A percentile compares a stretch with the other conserved stretches of the same genome.
Conservation (phyloP, 2,797 vertebrate genomes). For the Numenius phaeopus region DNA sequence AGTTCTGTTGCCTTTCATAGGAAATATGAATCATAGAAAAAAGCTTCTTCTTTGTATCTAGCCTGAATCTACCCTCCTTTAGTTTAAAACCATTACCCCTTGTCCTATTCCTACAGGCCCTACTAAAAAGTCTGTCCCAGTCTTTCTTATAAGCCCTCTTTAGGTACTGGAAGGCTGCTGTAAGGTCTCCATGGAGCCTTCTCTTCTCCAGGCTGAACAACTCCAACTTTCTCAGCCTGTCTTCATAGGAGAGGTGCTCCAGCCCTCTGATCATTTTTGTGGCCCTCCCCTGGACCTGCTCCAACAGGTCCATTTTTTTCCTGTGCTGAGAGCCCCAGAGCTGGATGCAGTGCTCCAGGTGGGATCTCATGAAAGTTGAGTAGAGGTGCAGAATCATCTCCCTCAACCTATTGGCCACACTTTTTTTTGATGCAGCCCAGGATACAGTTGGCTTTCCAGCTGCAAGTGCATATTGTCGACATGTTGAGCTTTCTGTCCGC, state of each 20-base stretch:
- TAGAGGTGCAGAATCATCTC: not conserved
- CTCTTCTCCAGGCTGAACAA: not conserved
- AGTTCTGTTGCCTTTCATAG: not conserved
- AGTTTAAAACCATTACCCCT: not conserved
- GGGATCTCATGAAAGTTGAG: not conserved
- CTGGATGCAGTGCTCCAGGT: not conserved
- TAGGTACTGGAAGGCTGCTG: not conserved
- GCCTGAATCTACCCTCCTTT: not conserved
- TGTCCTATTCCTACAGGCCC: not conserved
- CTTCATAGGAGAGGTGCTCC: not conserved
- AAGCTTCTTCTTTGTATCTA: not conserved
- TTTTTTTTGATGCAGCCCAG: not conserved
- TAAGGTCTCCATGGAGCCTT: not conserved
- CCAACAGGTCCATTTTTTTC: not conserved
- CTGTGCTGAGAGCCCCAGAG: not conserved
- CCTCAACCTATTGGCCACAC: not conserved
- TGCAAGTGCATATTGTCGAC: accelerated
- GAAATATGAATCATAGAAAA: not conserved
- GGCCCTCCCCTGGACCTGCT: not conserved
- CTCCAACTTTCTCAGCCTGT: not conserved
- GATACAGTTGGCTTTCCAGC: not conserved
- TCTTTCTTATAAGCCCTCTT: not conserved
- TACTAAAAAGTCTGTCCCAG: not conserved
- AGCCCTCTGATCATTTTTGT: not conserved
- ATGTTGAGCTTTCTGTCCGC: not conserved